Evolutionary conservation across 2,113 vertebrate species (phyloP).

Genomic region (Falcunculus frontatus): DNA sequence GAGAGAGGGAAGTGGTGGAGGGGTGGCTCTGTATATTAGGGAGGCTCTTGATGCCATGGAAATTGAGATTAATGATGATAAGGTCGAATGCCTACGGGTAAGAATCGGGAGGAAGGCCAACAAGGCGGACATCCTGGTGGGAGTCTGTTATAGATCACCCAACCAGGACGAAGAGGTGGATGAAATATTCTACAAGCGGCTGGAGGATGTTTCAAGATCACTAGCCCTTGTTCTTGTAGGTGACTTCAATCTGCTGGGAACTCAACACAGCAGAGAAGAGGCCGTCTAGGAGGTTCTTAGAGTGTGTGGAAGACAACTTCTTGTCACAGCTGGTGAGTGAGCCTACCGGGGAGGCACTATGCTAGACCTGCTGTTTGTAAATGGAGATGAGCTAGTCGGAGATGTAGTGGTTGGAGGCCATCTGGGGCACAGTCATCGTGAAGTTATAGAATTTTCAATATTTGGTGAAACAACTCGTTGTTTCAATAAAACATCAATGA

Average conservation of each 20-base stretch:
- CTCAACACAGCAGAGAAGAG: background rate
- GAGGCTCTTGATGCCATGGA: background rate
- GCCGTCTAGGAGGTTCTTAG: background rate
- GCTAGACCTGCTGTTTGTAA: background rate
- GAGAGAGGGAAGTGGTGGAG: background rate
- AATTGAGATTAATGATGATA: background rate
- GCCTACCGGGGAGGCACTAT: background rate
- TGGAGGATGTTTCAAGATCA: background rate
- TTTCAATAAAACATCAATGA: background rate
- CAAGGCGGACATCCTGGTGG: background rate
- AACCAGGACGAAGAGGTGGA: background rate
- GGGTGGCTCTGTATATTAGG: background rate
- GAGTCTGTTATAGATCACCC: background rate
- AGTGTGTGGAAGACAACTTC: background rate
- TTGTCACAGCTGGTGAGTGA: background rate
- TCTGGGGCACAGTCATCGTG: background rate
- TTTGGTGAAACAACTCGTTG: too few relatives aligned
- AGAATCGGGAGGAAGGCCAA: background rate
- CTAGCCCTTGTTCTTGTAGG: background rate
- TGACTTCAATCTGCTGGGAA: background rate
- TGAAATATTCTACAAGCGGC: background rate
- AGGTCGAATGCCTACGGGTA: background rate
- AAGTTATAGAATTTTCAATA: background rate
- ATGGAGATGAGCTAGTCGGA: background rate
- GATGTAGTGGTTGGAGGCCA: background rate